These are phyloP conservation scores for Isoperla grammatica DNA, from an alignment of 2,888 invertebrate genomes.

Conservation along the genomic window DNA sequence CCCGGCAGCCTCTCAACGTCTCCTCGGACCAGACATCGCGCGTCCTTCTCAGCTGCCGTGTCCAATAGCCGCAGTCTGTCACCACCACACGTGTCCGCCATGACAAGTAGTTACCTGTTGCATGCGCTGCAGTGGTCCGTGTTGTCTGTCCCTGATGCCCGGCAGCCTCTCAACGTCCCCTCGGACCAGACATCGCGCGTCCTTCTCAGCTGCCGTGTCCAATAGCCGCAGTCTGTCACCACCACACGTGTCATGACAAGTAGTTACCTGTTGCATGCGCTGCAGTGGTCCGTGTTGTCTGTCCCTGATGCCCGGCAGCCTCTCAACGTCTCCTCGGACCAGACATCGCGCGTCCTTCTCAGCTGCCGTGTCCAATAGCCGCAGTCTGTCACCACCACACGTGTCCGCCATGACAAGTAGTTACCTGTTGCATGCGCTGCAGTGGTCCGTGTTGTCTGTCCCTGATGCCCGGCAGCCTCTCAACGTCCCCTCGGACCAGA, in stretches of 20 bases:
- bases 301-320: conserved; percentile 58
- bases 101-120: conserved; percentile 81
- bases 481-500: conserved; percentile 75
- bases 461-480: conserved; percentile 62
- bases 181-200: conserved; percentile 66
- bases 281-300: conserved; percentile 51
- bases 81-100: no score
- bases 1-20: conserved; percentile 75
- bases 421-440: conserved; percentile 84
- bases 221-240: conserved; percentile 77
- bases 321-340: conserved; percentile 76
- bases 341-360: conserved; percentile 73
- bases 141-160: conserved; percentile 46
- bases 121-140: conserved; percentile 68
- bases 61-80: conserved; percentile 80
- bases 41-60: conserved; percentile 75
- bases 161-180: conserved; percentile 80
- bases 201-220: conserved; percentile 79
- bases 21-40: conserved; percentile 69
- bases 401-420: no score
- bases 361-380: conserved; percentile 79
- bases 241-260: no score
- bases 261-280: conserved; percentile 82
- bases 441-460: conserved; percentile 44
- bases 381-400: no score